phyloP scores from a whole-genome alignment of 2,113 vertebrate genomes.

The Gambusia holbrooki region DNA sequence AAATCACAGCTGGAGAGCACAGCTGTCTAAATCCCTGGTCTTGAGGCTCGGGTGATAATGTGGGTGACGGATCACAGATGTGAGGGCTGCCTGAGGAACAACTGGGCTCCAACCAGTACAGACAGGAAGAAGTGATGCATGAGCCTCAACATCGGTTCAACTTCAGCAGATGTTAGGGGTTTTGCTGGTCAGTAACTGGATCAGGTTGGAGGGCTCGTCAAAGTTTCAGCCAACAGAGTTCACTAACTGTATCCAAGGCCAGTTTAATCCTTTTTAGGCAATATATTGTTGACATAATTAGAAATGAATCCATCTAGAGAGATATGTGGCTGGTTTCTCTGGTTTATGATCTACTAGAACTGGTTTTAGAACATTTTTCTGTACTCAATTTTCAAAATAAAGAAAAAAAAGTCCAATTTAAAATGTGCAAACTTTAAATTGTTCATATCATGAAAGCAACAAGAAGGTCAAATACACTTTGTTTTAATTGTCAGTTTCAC shows the following conservation, averaged over 20 bases:
- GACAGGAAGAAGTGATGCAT: constrained; percentile 10
- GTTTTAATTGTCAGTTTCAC: too few species aligned
- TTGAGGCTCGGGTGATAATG: constrained; percentile 13
- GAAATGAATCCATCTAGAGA: too few species aligned
- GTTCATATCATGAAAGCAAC: too few species aligned
- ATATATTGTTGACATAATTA: neutral
- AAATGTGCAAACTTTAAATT: too few species aligned
- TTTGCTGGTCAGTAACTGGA: constrained; percentile 4
- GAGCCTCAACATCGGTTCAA: neutral
- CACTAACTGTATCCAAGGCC: neutral
- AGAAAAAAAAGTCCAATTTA: too few species aligned
- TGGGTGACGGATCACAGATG: constrained; percentile 35
- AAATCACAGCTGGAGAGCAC: constrained; percentile 48
- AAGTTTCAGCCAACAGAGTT: neutral
- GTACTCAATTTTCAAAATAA: too few species aligned
- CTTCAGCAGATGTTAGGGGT: constrained; percentile 16
- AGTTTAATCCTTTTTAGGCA: neutral
- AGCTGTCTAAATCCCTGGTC: constrained; percentile 30
- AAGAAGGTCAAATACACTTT: too few species aligned
- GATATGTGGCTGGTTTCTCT: too few species aligned
- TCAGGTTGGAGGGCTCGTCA: neutral
- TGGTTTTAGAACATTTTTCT: too few species aligned
- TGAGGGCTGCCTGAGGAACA: constrained; percentile 10
- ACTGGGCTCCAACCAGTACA: constrained; percentile 23
- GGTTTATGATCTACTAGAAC: too few species aligned